Evolutionary conservation across 2,888 invertebrate genomes (phyloP).

Genomic region (Phania funesta): DNA sequence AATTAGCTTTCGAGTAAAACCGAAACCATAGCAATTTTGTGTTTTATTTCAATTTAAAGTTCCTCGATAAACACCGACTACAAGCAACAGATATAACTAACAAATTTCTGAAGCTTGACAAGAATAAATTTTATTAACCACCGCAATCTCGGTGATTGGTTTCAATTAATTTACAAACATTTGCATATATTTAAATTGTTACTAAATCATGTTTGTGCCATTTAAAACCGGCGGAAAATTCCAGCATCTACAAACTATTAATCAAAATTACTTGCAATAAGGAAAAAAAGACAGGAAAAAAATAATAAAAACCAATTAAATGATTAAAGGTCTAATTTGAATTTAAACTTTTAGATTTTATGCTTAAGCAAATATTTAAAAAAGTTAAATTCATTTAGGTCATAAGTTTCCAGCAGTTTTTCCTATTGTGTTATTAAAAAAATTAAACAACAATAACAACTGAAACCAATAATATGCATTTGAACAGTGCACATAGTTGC

Average conservation of each 20-base stretch:
- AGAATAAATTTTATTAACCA: not conserved
- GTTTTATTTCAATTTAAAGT: no score
- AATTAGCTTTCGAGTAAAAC: no score
- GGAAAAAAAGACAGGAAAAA: not conserved
- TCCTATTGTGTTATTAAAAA: not conserved
- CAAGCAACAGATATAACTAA: no score
- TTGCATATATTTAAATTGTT: not conserved
- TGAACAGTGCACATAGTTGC: conserved; percentile 51
- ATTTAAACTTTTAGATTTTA: conserved; percentile 45
- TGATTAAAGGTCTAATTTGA: conserved; percentile 56
- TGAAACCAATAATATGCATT: conserved; percentile 52
- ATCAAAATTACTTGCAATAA: conserved; percentile 46
- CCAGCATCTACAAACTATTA: conserved; percentile 16
- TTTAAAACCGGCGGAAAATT: not conserved
- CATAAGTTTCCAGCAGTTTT: conserved; percentile 41
- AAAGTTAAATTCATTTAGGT: conserved; percentile 50
- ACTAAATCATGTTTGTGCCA: not conserved
- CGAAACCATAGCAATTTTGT: no score
- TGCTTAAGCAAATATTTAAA: conserved; percentile 34
- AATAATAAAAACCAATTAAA: conserved; percentile 25
- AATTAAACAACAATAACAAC: not conserved
- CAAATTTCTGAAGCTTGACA: not conserved
- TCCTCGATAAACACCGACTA: no score
- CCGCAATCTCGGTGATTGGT: no score
- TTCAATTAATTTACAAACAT: not conserved